Conservation (phyloP, 2,113 vertebrate species). For the Eolophus roseicapilla region DNA sequence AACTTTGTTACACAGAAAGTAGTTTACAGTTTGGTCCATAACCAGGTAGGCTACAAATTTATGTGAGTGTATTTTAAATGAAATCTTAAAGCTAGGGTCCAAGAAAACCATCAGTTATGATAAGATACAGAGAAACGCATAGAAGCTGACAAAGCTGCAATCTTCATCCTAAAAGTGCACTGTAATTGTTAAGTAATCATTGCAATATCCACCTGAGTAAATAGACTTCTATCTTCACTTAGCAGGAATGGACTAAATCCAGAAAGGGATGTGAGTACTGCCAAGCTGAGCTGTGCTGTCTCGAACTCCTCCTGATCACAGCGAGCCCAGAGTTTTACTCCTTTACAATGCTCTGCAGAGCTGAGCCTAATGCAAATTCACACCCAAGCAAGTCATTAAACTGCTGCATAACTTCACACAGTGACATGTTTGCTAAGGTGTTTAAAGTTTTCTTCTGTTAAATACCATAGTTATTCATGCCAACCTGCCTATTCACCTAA, state of each 20-base stretch:
- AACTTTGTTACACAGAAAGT: not conserved
- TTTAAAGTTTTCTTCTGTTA: conserved; percentile 31
- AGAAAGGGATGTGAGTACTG: not conserved
- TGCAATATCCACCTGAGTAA: not conserved
- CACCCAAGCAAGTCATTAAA: not conserved
- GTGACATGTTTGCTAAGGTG: not conserved
- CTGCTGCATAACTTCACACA: not conserved
- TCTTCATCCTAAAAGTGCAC: not conserved
- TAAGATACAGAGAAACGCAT: not conserved
- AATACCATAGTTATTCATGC: not conserved
- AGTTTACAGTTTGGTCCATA: not conserved
- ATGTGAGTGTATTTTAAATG: not conserved
- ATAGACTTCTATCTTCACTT: not conserved
- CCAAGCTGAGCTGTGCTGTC: not conserved
- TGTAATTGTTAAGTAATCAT: not conserved
- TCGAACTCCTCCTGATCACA: not conserved
- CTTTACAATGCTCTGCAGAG: not conserved
- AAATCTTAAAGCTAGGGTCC: not conserved
- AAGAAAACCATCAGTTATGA: not conserved
- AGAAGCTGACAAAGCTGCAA: not conserved
- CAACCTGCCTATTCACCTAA: conserved; percentile 7
- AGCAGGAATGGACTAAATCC: not conserved
- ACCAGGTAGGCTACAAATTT: not conserved
- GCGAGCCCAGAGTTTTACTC: not conserved
- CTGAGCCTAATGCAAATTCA: not conserved